Evolutionary conservation across 1,140 invertebrate genomes (phyloP), one percentile per base, ranked within the genome.

Genomic region (Neuroterus valhalla): DNA sequence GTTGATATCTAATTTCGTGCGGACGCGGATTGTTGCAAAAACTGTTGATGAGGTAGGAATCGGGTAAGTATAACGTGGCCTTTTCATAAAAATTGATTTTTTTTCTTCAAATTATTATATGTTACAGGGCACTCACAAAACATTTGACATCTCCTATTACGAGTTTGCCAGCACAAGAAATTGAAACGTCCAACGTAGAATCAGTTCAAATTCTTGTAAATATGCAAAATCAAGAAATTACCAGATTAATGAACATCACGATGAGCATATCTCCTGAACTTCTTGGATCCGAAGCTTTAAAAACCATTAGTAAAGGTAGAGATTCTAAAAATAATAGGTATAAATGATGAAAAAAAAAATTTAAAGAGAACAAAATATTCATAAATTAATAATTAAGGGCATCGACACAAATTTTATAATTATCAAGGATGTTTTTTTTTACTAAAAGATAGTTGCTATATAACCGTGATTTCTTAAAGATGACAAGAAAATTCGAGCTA

Each of bases 151-250:
- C 78, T 48, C 80, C 81, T 19, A 78, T 80, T 23, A 75, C 69
- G 38, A 83, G 69, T 52, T 62, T 62, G 15, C 70, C 70, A 15
- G 70, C 50, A 14, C 79, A 78, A 68, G 43, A 75, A 69, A 62
- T 62, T 23, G 78, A 72, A 48, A 50, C 62, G 62, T 82, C 76
- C 23, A 82, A 85, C 70, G 85, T 91, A 31, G 81, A 87, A 68
- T 91, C 83, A 78, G 82, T 91, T 46, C 87, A 91, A 66, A 81
- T 86, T 70, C 75, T 91, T 23, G 89, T 91, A 4, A 83, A 87
- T 23, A 85, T 83, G 23, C 90, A 91, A 81, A 88, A 89, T 66
- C 78, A 88, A 48, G 87, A 91, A 76, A 83, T 91, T 4, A 67
- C 85, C 8, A 81, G 81, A 72, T 71, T 91, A 21, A 73, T 91